Evolutionary conservation across 2,888 invertebrate genomes (phyloP), one percentile per base, ranked within the genome.

Genomic region (Morpho deidamia): DNA sequence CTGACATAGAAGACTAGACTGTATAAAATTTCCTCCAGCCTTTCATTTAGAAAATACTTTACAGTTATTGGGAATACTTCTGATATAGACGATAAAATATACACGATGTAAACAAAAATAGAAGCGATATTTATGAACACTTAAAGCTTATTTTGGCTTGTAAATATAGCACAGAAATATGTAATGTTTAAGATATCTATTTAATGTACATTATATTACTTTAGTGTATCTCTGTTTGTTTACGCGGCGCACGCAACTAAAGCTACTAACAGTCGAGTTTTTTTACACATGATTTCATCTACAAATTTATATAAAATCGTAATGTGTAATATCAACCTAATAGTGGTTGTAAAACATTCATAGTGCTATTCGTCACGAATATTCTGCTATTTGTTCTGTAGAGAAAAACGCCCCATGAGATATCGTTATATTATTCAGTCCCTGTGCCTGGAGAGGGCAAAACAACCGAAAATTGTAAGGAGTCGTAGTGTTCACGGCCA

Each of bases 401-500:
- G 39, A 33, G 33, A 40, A 40, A 34, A 11, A 33, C 9, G 34
- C 39, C 46, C 46, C 46, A n/a, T 46, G 48, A 40, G 48, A 48
- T 39, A 40, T 48, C 39, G 39, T 40, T 48, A 40, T 46, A 48
- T 48, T 48, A 48, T 48, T 48, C 48, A 48, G 34, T 11, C 23
- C 48, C 33, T 48, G 39, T 40, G 40, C 48, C 48, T 33, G 11
- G 40, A 11, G 32, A 46, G 11, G 23, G 39, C 46, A 38, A 39
- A 46, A 46, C 46, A 39, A 7, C 46, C 32, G 46, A 39, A 46
- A 46, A 46, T 46, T 46, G 38, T 32, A 46, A 11, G 46, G 23
- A 38, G 38, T 46, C 37, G 46, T 23, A 46, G 11, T n/a, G n/a
- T 46, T 39, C 32, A 23, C 1, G 5, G 5, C 23, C 23, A 23